Conservation (phyloP, 2,797 vertebrate genomes). For the Falco peregrinus region DNA sequence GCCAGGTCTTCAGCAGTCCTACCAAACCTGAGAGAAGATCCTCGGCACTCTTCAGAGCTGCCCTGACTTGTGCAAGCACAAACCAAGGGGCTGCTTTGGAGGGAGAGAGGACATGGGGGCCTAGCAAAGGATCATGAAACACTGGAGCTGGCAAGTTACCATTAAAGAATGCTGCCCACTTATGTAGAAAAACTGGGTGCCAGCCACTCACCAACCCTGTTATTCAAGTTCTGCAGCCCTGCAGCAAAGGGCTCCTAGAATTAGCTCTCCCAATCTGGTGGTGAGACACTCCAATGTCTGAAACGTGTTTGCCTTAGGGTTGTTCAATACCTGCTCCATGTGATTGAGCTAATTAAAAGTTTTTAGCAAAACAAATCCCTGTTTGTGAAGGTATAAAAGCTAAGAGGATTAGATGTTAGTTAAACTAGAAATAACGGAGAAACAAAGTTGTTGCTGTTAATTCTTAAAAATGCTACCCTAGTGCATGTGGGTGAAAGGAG, state of each 20-base stretch:
- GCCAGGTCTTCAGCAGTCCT: background rate
- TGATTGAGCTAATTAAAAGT: slow-evolving; percentile 71
- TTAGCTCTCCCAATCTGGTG: background rate
- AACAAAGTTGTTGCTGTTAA: slow-evolving; percentile 69
- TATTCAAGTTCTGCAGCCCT: slow-evolving; percentile 38
- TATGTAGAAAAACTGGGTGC: slow-evolving; percentile 43
- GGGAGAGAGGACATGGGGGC: background rate
- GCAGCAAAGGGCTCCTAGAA: slow-evolving; percentile 7
- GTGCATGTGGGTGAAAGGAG: background rate
- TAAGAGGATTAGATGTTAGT: slow-evolving; percentile 79
- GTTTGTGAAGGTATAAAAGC: slow-evolving; percentile 73
- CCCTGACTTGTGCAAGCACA: background rate
- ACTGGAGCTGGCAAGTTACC: background rate
- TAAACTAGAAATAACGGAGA: slow-evolving; percentile 64
- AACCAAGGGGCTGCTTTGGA: background rate
- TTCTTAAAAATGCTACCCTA: slow-evolving; percentile 53
- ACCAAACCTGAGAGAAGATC: background rate
- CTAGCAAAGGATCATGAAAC: background rate
- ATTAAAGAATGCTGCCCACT: slow-evolving; percentile 37
- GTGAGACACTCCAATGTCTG: slow-evolving; percentile 41
- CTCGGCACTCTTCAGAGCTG: background rate
- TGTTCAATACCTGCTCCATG: slow-evolving; percentile 67
- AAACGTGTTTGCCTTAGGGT: slow-evolving; percentile 47
- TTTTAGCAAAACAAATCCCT: slow-evolving; percentile 74
- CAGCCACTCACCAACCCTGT: background rate